Base-by-base conservation (phyloP, 2,113 vertebrate species). In the Coptodon bakossiorum region DNA sequence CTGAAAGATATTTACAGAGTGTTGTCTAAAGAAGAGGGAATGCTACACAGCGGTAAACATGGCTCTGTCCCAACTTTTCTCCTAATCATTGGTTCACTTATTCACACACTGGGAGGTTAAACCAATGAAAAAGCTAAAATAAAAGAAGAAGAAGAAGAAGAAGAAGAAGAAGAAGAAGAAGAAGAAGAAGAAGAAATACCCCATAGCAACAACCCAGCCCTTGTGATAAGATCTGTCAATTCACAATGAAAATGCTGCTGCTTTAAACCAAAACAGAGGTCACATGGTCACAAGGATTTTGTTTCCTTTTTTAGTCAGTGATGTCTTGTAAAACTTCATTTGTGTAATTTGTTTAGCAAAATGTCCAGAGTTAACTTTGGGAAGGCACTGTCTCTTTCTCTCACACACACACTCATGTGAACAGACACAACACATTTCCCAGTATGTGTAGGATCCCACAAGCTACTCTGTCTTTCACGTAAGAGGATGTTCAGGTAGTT, bases 261-360 rank as follows among this genome's bases (percentile, higher is more conserved):
- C 12, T 14, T 80, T 54, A 29, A 80, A 53, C 5, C 48, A 52
- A 48, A 45, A 8, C 2, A 84, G 16, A 9, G 27, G 14, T n/a
- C 10, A 63, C 36, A 50, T n/a, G 9, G 6, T 78, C 10, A 61
- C 9, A n/a, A 12, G 4, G 9, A 9, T 3, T 13, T 29, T 34
- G n/a, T 50, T 45, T 7, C 9, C 13, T 16, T 68, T 68, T 36
- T 24, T 57, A 0, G 11, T 78, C 17, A 22, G 9, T 53, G 17
- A 34, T 59, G 6, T 56, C 36, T 73, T 59, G 12, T 14, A 40
- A 73, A 73, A 13, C 59, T n/a, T 27, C 1, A 71, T 85, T 90
- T 85, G 68, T 43, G 38, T 85, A 6, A 54, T 90, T 86, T 88
- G 81, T 85, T 83, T 86, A 48, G 53, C 36, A 57, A 89, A 89